Evolutionary conservation across 2,113 vertebrate species (phyloP), one percentile per base, ranked within the genome.

Genomic region (Ellobius talpinus): DNA sequence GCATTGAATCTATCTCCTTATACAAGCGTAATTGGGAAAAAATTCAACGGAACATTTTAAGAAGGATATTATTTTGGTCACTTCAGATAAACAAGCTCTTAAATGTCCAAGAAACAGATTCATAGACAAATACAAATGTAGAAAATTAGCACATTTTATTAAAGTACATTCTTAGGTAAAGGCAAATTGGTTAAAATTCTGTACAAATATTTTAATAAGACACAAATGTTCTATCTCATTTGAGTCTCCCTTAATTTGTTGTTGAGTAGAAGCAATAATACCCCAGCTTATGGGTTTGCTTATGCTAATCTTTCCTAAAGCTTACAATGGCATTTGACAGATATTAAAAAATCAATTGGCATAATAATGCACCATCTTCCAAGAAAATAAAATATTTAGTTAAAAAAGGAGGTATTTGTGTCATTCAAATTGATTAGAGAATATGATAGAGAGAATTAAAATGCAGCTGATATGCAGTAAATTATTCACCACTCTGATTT

Each of bases 231-330:
- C 14, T 47, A 6, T 82, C 36, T 47, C 42, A 45, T 10, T 81
- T 77, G n/a, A 21, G 7, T 84, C 8, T 63, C 31, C 5, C 11
- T 65, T 58, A 58, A 74, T 72, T 90, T 96, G 8, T 95, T 79
- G 47, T 73, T 93, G 50, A 93, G 50, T 50, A 89, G 24, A 96
- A 77, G 16, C 63, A 63, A 84, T 93, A 89, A 65, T 85, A 90
- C 52, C 9, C 17, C 66, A 36, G 5, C 6, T 94, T 89, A 92
- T 81, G n/a, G 87, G 47, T 91, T 93, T 91, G 36, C 14, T 39
- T 82, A 19, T 63, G 24, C 26, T 81, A 85, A 86, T 85, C 33
- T 39, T 26, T 84, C 87, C 66, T 29, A 91, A 97, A 94, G 24
- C 31, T 87, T 84, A 87, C 92, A 84, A 29, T 87, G 63, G 2